Evolutionary conservation across 2,113 vertebrate species (phyloP), one percentile per base, ranked within the genome.

Genomic region (Casuarius casuarius): DNA sequence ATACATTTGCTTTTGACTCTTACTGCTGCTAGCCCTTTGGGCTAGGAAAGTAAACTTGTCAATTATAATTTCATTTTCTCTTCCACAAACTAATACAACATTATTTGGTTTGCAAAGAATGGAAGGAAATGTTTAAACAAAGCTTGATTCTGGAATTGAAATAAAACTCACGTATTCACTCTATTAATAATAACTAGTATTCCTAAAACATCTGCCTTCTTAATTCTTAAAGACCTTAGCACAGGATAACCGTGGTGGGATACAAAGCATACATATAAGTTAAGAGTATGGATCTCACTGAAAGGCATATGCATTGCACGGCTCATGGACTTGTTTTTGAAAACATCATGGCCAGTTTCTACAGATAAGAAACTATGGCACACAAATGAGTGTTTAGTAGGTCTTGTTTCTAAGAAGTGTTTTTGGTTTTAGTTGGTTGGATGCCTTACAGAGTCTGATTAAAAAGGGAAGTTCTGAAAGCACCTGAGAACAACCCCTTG

Each of bases 71-170:
- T 89, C 58, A 52, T 82, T 92, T 95, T 92, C 61, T 66, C 23
- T 85, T 92, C 63, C 46, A 29, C 49, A 77, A 63, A 48, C 52
- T 29, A 63, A 87, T 92, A 38, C 61, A 82, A 29, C 22, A 12
- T 78, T 70, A 63, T 71, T 87, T 87, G 62, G 12, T 40, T 91
- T 89, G 49, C 52, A 92, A 54, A 79, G 58, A 80, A 77, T 74
- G n/a, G 15, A 68, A 96, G 61, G 74, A 84, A 84, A 80, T 92
- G 44, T 85, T 94, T 82, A 89, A 92, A 63, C 51, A 77, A 75
- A 79, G 52, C 20, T 73, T 59, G 26, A 70, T 91, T 90, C 77
- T 91, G 73, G 59, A 71, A 72, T 23, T 84, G 13, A 44, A 74
- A 68, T 84, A 70, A 63, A 67, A 2, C 0, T 42, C 16, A 3